Evolutionary conservation across 2,888 invertebrate species (phyloP).

Genomic region (Trachelus stipa): DNA sequence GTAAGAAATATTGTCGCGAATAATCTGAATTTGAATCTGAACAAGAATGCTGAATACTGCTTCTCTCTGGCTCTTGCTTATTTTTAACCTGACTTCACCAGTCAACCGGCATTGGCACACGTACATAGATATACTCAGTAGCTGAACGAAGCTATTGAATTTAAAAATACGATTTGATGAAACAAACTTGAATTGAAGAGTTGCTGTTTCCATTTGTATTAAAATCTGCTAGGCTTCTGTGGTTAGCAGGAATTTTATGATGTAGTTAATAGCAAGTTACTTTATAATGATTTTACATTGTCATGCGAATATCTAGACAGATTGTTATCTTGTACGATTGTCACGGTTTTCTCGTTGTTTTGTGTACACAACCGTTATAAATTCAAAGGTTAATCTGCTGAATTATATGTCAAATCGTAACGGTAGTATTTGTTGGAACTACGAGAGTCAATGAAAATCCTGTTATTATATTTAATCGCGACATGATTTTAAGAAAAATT

Average conservation of each 20-base stretch:
- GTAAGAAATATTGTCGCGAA: background rate
- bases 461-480: background rate
- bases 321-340: background rate
- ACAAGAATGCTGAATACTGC: background rate
- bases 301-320: background rate
- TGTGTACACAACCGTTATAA: background rate
- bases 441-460: background rate
- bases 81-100: background rate
- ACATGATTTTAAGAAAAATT: background rate
- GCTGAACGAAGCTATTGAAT: background rate
- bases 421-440: background rate
- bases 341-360: background rate
- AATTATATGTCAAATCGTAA: background rate
- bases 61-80: background rate
- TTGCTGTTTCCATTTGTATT: background rate
- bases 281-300: background rate
- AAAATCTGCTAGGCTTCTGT: background rate
- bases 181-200: background rate
- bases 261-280: background rate
- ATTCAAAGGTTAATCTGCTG: background rate
- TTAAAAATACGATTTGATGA: background rate
- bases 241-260: background rate
- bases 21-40: background rate
- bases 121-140: background rate
- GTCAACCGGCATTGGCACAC: background rate